Conservation (phyloP, 2,888 invertebrate species). For the Meloe dianella region DNA sequence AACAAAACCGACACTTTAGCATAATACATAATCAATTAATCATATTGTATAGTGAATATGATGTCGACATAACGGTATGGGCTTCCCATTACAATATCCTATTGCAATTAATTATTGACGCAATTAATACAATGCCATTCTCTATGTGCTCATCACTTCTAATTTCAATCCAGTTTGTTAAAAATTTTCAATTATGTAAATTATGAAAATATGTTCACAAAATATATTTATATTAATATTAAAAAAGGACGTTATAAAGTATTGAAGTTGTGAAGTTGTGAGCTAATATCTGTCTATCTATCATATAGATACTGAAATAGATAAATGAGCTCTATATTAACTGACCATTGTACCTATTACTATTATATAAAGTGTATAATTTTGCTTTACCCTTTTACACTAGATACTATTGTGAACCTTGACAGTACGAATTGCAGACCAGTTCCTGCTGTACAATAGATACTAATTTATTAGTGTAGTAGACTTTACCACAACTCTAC, state of each 20-base stretch:
- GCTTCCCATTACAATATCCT: conserved; percentile 46
- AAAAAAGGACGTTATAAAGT: neutral
- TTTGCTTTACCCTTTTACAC: conserved; percentile 48
- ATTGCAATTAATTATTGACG: conserved; percentile 51
- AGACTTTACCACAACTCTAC: conserved; percentile 45
- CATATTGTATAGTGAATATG: conserved; percentile 46
- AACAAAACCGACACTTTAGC: conserved; percentile 43
- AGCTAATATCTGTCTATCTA: neutral
- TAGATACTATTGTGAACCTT: conserved; percentile 54
- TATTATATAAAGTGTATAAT: conserved; percentile 56
- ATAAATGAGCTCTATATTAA: conserved; percentile 53
- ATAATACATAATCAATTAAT: conserved; percentile 47
- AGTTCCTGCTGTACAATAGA: conserved; percentile 56
- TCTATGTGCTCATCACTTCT: neutral
- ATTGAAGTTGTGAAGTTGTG: neutral
- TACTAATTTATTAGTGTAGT: conserved; percentile 56
- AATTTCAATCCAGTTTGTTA: no score
- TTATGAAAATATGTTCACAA: no score
- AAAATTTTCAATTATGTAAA: no score
- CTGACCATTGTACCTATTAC: conserved; percentile 55
- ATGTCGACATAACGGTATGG: conserved; percentile 45
- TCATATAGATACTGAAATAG: conserved; percentile 39
- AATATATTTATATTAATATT: no score
- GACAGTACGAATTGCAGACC: conserved; percentile 54
- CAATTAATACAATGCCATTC: conserved; percentile 14